phyloP scores from a whole-genome alignment of 2,113 vertebrate species.

The Muntiacus muntjak region DNA sequence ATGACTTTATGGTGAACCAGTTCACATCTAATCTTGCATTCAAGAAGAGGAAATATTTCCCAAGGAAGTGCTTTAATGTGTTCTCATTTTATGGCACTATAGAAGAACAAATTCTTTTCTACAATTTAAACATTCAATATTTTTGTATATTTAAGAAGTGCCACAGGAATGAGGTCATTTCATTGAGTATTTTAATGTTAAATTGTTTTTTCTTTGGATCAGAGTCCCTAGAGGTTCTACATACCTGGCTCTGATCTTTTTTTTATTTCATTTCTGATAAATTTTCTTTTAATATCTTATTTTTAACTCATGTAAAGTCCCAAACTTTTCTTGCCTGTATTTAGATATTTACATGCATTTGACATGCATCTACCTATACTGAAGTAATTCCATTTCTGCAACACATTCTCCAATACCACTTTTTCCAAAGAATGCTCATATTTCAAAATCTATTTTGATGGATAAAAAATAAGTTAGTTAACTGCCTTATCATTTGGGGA shows the following conservation, averaged over 20 bases:
- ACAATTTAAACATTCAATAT: constrained; percentile 28
- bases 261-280: constrained; percentile 60
- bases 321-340: constrained; percentile 60
- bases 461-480: background rate
- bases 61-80: constrained; percentile 22
- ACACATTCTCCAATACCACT: background rate
- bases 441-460: constrained; percentile 7
- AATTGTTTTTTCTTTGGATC: constrained; percentile 5
- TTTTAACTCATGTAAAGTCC: background rate
- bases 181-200: constrained; percentile 54
- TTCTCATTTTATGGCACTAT: background rate
- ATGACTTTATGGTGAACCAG: background rate
- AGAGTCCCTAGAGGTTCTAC: background rate
- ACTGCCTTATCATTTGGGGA: background rate
- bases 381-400: constrained; percentile 35
- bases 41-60: background rate
- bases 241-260: background rate
- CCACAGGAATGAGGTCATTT: constrained; percentile 20
- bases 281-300: constrained; percentile 58
- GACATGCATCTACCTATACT: background rate
- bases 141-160: constrained; percentile 29
- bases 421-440: background rate
- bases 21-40: constrained; percentile 32
- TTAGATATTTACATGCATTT: constrained; percentile 63
- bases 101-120: constrained; percentile 22